phyloP scores from a whole-genome alignment of 1,140 invertebrate species.

The Pseudomyrmex gracilis region DNA sequence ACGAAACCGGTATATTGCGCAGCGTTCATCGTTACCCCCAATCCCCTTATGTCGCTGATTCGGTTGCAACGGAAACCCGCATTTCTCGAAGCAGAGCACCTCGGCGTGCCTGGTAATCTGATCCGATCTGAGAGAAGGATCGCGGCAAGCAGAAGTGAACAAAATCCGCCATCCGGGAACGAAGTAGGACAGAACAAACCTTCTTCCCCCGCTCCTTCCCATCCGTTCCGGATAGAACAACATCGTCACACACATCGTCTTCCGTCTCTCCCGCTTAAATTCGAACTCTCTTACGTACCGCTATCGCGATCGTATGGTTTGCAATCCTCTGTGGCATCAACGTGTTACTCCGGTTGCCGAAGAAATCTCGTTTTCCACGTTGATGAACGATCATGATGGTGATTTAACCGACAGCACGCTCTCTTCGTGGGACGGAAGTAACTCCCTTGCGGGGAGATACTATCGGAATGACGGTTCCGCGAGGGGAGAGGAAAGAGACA shows the following conservation, averaged over 20 bases:
- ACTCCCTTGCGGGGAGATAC: background rate
- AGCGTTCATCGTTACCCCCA: slow-evolving; percentile 64
- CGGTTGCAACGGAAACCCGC: slow-evolving; percentile 75
- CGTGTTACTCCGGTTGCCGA: background rate
- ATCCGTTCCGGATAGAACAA: no score
- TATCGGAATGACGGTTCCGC: background rate
- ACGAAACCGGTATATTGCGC: slow-evolving; percentile 56
- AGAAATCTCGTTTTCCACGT: background rate
- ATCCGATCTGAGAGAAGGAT: slow-evolving; percentile 69
- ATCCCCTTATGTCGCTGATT: slow-evolving; percentile 76
- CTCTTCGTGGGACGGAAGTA: background rate
- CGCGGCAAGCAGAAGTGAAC: slow-evolving; percentile 53
- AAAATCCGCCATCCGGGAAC: slow-evolving; percentile 69
- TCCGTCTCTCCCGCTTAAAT: background rate
- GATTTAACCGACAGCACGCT: background rate
- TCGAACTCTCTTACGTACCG: background rate
- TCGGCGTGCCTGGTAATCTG: slow-evolving; percentile 74
- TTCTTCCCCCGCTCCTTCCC: slow-evolving; percentile 9
- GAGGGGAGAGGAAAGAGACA: background rate
- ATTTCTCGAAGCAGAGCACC: slow-evolving; percentile 68
- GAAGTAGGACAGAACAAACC: slow-evolving; percentile 78
- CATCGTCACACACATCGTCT: no score
- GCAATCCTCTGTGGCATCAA: background rate
- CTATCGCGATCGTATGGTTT: background rate
- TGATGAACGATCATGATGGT: background rate